A percentile compares a stretch with the other conserved stretches of the same genome.
Conservation (phyloP, 2,113 vertebrate genomes). For the Rhinogobius similis region DNA sequence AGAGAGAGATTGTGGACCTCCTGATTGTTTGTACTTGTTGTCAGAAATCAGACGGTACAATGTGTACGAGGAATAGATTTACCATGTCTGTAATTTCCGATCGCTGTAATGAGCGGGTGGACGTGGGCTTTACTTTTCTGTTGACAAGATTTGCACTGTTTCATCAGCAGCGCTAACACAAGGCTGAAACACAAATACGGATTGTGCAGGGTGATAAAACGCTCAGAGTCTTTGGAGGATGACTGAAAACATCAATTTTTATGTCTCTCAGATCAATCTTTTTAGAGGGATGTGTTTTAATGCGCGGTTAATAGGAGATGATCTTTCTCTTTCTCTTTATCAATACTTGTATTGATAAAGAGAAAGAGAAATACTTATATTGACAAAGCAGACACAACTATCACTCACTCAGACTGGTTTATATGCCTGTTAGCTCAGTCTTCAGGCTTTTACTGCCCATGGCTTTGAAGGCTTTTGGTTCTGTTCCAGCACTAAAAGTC, state of each 20-base stretch:
- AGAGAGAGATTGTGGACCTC: conserved; percentile 7
- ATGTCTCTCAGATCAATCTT: neutral
- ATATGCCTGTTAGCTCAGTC: neutral
- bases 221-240: neutral
- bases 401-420: conserved; percentile 2
- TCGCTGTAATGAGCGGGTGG: conserved; percentile 25
- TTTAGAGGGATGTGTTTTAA: conserved; percentile 8
- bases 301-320: neutral
- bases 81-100: conserved; percentile 33
- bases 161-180: conserved; percentile 5
- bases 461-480: neutral
- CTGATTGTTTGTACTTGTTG: conserved; percentile 21
- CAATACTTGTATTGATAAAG: conserved; percentile 1
- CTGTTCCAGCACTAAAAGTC: neutral
- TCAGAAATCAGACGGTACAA: conserved; percentile 15
- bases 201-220: neutral
- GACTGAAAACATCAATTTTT: neutral
- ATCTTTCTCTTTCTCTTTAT: conserved; percentile 6
- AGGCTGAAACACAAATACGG: conserved; percentile 4
- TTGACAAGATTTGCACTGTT: conserved; percentile 22
- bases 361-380: neutral
- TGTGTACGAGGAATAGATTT: conserved; percentile 7
- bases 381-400: neutral
- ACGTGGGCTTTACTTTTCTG: conserved; percentile 24
- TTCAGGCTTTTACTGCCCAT: neutral